These are phyloP conservation scores for Hyposmocoma kahamanoa DNA, from an alignment of 1,140 invertebrate species.

Conservation along the genomic window DNA sequence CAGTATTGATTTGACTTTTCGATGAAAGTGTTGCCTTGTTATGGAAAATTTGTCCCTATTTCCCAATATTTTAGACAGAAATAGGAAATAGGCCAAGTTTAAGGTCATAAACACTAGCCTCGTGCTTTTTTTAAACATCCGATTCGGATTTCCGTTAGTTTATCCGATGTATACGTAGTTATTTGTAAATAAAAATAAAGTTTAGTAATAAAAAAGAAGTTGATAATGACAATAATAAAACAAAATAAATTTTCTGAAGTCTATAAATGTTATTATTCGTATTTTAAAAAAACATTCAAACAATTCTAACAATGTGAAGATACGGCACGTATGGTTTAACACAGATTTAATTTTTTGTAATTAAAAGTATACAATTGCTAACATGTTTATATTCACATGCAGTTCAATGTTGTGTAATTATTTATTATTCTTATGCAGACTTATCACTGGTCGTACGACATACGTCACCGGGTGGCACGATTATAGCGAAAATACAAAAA, in stretches of 20 bases:
- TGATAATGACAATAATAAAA: too few relatives aligned
- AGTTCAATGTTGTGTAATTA: neutral
- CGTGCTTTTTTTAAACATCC: neutral
- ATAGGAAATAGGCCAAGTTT: neutral
- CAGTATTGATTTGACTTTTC: conserved; percentile 10
- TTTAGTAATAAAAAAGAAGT: too few relatives aligned
- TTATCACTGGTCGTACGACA: neutral
- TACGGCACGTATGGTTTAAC: neutral
- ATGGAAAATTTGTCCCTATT: neutral
- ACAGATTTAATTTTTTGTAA: neutral
- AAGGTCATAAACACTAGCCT: neutral
- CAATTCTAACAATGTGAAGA: neutral
- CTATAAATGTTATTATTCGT: neutral
- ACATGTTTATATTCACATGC: neutral
- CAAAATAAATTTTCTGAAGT: too few relatives aligned
- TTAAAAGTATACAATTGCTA: neutral
- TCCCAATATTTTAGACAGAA: neutral
- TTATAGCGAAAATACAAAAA: conserved; percentile 28
- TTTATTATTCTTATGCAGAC: neutral
- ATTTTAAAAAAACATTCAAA: neutral
- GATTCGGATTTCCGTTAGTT: neutral
- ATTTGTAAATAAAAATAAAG: neutral
- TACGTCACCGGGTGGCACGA: conserved; percentile 37
- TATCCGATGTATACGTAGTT: neutral
- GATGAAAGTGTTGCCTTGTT: conserved; percentile 10